Conservation (phyloP, 2,888 invertebrate species). For the Diadegma fenestrale region DNA sequence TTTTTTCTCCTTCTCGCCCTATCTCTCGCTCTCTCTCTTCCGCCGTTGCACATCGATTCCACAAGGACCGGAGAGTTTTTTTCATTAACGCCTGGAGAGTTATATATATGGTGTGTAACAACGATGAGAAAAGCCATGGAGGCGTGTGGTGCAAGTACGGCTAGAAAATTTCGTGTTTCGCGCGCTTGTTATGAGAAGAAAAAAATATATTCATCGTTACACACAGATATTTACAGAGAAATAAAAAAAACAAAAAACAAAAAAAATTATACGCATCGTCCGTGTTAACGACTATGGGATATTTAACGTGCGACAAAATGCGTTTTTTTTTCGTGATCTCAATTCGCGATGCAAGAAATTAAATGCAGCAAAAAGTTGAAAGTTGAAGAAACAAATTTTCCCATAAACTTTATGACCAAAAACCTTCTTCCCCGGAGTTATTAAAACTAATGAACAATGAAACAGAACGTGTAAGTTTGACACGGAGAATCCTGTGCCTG, state of each 20-base stretch:
- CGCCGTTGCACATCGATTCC: constrained; percentile 66
- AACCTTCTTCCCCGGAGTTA: neutral
- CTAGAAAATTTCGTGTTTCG: constrained; percentile 40
- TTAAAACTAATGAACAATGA: neutral
- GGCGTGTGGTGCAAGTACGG: constrained; percentile 37
- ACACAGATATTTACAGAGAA: neutral
- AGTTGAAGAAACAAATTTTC: neutral
- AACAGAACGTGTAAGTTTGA: neutral
- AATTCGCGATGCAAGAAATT: neutral
- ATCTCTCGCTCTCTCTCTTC: constrained; percentile 1
- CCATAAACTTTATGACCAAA: neutral
- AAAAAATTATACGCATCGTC: too few species aligned
- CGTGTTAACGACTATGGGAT: neutral
- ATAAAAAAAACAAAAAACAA: neutral
- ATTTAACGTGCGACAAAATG: neutral
- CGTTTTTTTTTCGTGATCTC: neutral
- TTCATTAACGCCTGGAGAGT: constrained; percentile 64
- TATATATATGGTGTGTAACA: constrained; percentile 32
- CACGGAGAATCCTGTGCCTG: constrained; percentile 2
- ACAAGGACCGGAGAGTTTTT: constrained; percentile 65
- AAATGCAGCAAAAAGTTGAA: neutral
- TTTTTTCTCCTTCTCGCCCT: constrained; percentile 16
- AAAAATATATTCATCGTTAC: neutral
- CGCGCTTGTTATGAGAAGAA: neutral
- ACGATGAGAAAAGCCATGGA: constrained; percentile 51